A percentile compares a stretch with the other conserved stretches of the same genome.
phyloP scores from a whole-genome alignment of 2,113 vertebrate species.

The Eretmodus cyanostictus region DNA sequence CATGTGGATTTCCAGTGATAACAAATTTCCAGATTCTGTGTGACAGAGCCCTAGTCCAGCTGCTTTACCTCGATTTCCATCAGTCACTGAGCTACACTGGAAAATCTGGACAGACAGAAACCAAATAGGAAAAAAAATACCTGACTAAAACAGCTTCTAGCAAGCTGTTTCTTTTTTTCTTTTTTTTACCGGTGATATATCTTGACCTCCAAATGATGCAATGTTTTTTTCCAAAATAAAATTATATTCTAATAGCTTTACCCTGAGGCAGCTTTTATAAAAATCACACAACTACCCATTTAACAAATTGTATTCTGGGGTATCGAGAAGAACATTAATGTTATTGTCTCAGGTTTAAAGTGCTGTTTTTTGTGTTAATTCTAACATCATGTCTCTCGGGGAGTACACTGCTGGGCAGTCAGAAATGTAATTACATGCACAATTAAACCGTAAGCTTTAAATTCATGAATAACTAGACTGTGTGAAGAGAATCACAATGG shows the following conservation, averaged over 20 bases:
- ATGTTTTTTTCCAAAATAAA: not conserved
- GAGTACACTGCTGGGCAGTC: not conserved
- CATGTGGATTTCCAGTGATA: conserved; percentile 37
- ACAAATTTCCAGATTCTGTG: conserved; percentile 28
- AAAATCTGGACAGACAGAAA: not conserved
- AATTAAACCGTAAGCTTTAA: conserved; percentile 28
- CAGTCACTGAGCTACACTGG: not conserved
- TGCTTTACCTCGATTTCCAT: conserved; percentile 18
- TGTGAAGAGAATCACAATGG: not conserved
- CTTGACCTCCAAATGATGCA: not conserved
- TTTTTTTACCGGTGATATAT: not conserved
- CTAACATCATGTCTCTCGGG: not conserved
- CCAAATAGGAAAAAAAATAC: not conserved
- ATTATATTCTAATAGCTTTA: not conserved
- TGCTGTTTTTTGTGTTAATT: conserved; percentile 1
- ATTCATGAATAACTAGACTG: conserved; percentile 10
- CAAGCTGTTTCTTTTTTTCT: not conserved
- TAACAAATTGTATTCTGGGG: not conserved
- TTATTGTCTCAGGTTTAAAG: not conserved
- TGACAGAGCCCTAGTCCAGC: not conserved
- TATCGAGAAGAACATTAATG: not conserved
- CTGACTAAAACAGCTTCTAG: conserved; percentile 8
- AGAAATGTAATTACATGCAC: conserved; percentile 42
- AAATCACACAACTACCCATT: not conserved
- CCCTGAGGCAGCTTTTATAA: not conserved